Base-by-base conservation (phyloP, 2,797 vertebrate genomes). In the Nyctibius grandis region DNA sequence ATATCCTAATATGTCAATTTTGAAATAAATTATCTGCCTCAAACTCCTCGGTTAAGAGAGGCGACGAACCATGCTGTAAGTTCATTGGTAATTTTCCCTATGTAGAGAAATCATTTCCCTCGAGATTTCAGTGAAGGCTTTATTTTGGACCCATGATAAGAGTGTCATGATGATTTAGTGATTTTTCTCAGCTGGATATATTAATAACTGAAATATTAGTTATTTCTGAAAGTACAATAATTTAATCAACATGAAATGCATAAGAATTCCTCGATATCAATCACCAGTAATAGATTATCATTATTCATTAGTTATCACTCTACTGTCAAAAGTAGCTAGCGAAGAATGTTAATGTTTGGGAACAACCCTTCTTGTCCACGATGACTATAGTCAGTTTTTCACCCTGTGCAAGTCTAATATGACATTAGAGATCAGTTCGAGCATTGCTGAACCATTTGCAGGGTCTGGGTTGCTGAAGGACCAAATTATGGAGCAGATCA, bases 21-120 rank as follows among this genome's bases (percentile, higher is more conserved):
- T 74, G 54, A 88, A 89, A 86, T 60, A 87, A 82, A 89, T 87
- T 48, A 74, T 76, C 72, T 82, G 42, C 59, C 47, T 86, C 15
- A 4, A 91, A 79, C 23, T 84, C 17, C 26, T 79, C n/a, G 25
- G 54, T 51, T 94, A 90, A 67, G 20, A 85, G 80, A 90, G 91
- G 45, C 5, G 5, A 59, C 28, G 74, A 92, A 53, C 77, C 67
- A 4, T 50, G 36, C 19, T 56, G 23, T 42, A 75, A 72, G 15
- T 59, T 89, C 70, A 21, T 48, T 36, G 25, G 48, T 77, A 87
- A 73, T 93, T 91, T 89, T 83, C 82, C 34, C 25, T 64, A 26
- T 23, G 28, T 44, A 77, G 64, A 74, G 74, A 92, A 95, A 83
- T 38, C 91, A 85, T 89, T 93, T 94, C 51, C 59, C 45, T 76